Evolutionary conservation across 2,888 invertebrate genomes (phyloP), one percentile per base, ranked within the genome.

Genomic region (Xestoiulus laeticollis): DNA sequence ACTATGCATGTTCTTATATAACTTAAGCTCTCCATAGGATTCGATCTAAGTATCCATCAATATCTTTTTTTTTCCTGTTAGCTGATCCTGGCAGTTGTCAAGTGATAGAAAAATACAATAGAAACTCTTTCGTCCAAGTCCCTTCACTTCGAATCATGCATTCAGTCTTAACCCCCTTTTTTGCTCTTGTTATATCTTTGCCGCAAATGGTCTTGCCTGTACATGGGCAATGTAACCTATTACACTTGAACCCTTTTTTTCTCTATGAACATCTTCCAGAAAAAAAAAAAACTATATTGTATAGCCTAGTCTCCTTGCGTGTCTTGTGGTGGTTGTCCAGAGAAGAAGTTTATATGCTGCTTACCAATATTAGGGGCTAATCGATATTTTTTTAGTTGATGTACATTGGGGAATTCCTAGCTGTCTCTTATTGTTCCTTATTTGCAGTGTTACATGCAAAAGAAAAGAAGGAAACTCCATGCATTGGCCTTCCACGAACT

Each of bases 41-140:
- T 78, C 78, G 78, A 78, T 78, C 78, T 78, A 78, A 78, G 78
- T 78, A 78, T 78, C 78, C 78, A 78, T 78, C 78, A 78, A 78
- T 78, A 78, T 30, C 78, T 78, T 78, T 78, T 78, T 78, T 78
- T 78, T n/a, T n/a, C 30, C 78, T 78, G 78, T 30, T 78, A 30
- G 78, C 30, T 78, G 78, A 78, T 78, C 78, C 78, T 78, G 78
- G 78, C 78, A 78, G 78, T 78, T 78, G 78, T 78, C 78, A 78
- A 78, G 78, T 78, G 78, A 78, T 78, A 78, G 78, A 78, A 78
- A 78, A 78, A 78, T 14, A 78, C 78, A 78, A 78, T 78, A 78
- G 78, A 30, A 78, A 26, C 14, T 78, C 30, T 78, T 78, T 30
- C 30, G 78, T 30, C 78, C 78, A 78, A 26, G 26, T 78, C 30